A percentile compares a stretch with the other conserved stretches of the same genome.
These are phyloP conservation scores for Amazona finschi DNA, from an alignment of 2,797 vertebrate species.

Conservation along the genomic window DNA sequence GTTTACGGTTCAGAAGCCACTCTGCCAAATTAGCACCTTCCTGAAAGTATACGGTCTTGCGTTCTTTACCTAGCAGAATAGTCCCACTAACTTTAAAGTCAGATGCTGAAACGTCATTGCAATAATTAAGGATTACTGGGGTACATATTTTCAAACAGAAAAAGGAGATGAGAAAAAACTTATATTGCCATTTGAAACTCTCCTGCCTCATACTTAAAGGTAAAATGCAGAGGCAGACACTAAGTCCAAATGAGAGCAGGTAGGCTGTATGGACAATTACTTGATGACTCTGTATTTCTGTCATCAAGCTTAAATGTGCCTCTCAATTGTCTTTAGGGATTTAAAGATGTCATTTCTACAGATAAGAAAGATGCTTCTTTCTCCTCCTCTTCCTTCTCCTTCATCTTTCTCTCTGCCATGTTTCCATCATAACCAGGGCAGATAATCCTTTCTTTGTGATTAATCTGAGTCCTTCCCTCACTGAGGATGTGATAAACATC, in stretches of 20 bases:
- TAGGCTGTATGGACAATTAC: background rate
- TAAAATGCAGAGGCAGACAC: background rate
- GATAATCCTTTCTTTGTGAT: background rate
- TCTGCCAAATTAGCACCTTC: background rate
- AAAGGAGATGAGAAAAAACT: background rate
- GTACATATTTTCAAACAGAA: background rate
- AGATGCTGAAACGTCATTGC: background rate
- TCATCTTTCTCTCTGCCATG: background rate
- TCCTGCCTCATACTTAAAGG: background rate
- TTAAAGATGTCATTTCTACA: background rate
- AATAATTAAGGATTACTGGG: background rate
- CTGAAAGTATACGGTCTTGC: background rate
- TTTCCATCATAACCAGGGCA: background rate
- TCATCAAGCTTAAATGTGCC: background rate
- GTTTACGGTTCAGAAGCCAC: background rate
- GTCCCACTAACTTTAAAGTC: background rate
- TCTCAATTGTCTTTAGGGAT: background rate
- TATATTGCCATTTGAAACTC: background rate
- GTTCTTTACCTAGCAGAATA: background rate
- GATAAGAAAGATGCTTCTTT: background rate
- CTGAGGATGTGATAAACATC: background rate
- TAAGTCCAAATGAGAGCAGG: background rate
- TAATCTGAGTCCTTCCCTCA: background rate
- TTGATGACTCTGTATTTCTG: background rate
- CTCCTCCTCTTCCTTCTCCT: background rate